A percentile compares a stretch with the other conserved stretches of the same genome.
phyloP scores from a whole-genome alignment of 2,888 invertebrate genomes.

The Sericinus montela region DNA sequence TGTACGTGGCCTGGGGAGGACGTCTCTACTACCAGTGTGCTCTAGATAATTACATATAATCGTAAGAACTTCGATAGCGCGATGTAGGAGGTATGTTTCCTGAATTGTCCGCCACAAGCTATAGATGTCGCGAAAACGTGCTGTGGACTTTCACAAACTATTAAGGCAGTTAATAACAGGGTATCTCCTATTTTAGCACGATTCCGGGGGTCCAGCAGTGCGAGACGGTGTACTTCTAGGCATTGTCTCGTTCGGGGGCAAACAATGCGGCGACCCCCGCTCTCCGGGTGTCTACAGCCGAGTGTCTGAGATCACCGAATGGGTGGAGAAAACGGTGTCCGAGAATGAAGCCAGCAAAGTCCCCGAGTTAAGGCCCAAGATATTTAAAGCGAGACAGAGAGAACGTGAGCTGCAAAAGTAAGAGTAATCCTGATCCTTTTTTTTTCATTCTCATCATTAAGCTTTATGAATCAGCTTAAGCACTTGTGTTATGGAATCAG shows the following conservation, averaged over 20 bases:
- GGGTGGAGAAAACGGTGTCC: conserved; percentile 56
- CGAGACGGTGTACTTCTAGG: conserved; percentile 63
- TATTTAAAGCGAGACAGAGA: conserved; percentile 51
- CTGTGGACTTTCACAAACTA: too few relatives aligned
- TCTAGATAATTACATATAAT: too few relatives aligned
- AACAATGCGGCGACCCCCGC: conserved; percentile 67
- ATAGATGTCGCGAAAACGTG: too few relatives aligned
- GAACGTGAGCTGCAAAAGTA: conserved; percentile 59
- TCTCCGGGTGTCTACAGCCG: conserved; percentile 67
- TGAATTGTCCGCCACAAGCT: too few relatives aligned
- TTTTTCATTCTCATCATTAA: too few relatives aligned
- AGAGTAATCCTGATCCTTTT: conserved; percentile 10
- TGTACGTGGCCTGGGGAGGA: too few relatives aligned
- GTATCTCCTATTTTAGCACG: conserved; percentile 46
- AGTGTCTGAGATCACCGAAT: conserved; percentile 55
- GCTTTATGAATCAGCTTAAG: too few relatives aligned
- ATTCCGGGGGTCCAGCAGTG: conserved; percentile 68
- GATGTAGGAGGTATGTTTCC: too few relatives aligned
- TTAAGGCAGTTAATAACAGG: too few relatives aligned
- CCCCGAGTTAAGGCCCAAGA: conserved; percentile 52
- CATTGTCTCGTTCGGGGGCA: conserved; percentile 67
- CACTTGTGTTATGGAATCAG: too few relatives aligned
- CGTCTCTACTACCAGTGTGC: too few relatives aligned
- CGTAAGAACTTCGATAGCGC: too few relatives aligned
- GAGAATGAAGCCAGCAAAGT: conserved; percentile 50